These are phyloP conservation scores for Pangasius macronema DNA, from an alignment of 2,797 vertebrate species.

Conservation along the genomic window DNA sequence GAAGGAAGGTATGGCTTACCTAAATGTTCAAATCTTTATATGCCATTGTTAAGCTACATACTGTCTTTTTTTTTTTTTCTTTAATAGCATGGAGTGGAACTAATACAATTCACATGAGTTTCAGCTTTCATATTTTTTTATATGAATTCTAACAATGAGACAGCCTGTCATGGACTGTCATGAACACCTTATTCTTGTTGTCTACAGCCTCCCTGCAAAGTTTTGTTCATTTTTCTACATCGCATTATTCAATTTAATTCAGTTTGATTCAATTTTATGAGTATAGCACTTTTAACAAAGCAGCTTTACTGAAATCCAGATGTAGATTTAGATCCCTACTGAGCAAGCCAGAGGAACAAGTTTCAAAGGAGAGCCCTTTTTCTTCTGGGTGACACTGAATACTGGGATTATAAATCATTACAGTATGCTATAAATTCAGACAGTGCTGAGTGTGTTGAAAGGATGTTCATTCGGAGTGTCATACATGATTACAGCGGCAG, in stretches of 20 bases:
- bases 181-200: neutral
- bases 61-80: too few relatives aligned
- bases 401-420: neutral
- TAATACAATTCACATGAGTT: neutral
- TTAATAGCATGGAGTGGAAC: neutral
- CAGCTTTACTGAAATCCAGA: neutral
- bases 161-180: neutral
- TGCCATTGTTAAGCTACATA: neutral
- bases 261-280: neutral
- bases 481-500: neutral
- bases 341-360: neutral
- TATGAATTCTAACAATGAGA: neutral
- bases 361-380: neutral
- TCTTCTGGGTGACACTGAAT: neutral
- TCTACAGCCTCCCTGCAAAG: neutral
- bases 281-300: neutral
- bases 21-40: neutral
- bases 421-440: neutral
- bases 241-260: neutral
- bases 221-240: neutral
- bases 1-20: neutral
- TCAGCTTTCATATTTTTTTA: neutral
- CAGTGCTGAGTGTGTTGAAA: neutral
- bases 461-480: neutral
- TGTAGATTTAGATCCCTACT: neutral